Evolutionary conservation across 2,113 vertebrate genomes (phyloP), one percentile per base, ranked within the genome.

Genomic region (Tricholaema leucomelas): DNA sequence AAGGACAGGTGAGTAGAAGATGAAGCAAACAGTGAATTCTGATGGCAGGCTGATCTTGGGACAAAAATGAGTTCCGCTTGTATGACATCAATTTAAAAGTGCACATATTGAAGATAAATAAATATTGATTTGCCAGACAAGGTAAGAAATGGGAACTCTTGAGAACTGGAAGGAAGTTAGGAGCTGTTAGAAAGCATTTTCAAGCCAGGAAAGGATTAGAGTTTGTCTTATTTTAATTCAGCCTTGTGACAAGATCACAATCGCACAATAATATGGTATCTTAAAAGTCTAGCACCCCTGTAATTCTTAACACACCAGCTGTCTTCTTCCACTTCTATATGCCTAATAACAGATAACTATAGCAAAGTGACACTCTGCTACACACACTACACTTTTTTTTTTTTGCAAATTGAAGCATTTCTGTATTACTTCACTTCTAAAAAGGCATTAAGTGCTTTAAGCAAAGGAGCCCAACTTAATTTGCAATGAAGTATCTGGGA

Each of bases 1-100:
- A 99, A 98, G 99, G 99, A 98, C 99, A 99, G 99, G 99, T 99
- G 97, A 98, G 99, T 97, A 91, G 94, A 96, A 96, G 96, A 96
- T 66, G 94, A 88, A 94, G 87, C 83, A 89, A 96, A 96, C 71
- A 94, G 95, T 94, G 96, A 91, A 96, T 97, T 95, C 93, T 95
- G 94, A 76, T 96, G 89, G 95, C 96, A 97, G 96, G 92, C 87
- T 95, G 95, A 95, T 97, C 93, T 95, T 4, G 83, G 94, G 95
- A 95, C 94, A 95, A 95, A 94, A 97, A 96, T 91, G 83, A 96
- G 94, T 98, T 97, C 95, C 89, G 59, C 95, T 96, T 85, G 89
- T 93, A 94, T 97, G 96, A 96, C 94, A 95, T 94, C 95, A 93
- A 97, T 95, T 96, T 96, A 75, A 88, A 95, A 96, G 88, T 16